Base-by-base conservation (phyloP, 2,888 invertebrate species). In the Carterocephalus palaemon region DNA sequence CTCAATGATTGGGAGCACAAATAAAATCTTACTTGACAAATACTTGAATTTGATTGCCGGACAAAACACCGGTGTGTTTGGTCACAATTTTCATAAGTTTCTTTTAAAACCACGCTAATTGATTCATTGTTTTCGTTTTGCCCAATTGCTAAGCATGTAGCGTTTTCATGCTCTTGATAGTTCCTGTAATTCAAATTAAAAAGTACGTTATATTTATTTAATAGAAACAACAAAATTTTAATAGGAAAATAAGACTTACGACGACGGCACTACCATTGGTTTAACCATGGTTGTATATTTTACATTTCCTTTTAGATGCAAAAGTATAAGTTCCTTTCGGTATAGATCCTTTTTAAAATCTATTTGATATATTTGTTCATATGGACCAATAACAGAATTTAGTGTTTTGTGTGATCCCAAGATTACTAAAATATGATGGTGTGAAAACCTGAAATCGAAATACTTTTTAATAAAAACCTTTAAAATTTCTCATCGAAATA, bases 281-380 rank as follows among this genome's bases (percentile, higher is more conserved):
- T 90, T 88, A 1, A 93, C 90, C 60, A 91, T 88, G 66, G 89
- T 88, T 0, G 90, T 90, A 54, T 90, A 89, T 16, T 80, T 75
- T 1, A 90, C 88, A 0, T 89, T 83, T 33, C 77, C 57, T 49
- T 89, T 89, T 47, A 95, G 72, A 63, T 91, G 91, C 34, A 94
- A 71, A 13, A 95, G 66, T 2, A 88, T 65, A 0, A 91, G 88
- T 66, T 92, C 89, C 8, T 90, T 90, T 16, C 81, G 76, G 19
- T 88, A 83, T 7, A 94, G 70, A 2, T 70, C 67, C 53, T 88
- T 88, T 3, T 89, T 85, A 17, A 88, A 88, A 51, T 91, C 88
- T 2, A 95, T 86, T 42, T 84, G 75, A 17, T 88, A 79, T n/a
- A 90, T 85, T 81, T 93, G 92, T 66, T 95, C 94, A 62, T 92